These are phyloP conservation scores for Exephanes ischioxanthus DNA, from an alignment of 2,888 invertebrate genomes.

Conservation along the genomic window DNA sequence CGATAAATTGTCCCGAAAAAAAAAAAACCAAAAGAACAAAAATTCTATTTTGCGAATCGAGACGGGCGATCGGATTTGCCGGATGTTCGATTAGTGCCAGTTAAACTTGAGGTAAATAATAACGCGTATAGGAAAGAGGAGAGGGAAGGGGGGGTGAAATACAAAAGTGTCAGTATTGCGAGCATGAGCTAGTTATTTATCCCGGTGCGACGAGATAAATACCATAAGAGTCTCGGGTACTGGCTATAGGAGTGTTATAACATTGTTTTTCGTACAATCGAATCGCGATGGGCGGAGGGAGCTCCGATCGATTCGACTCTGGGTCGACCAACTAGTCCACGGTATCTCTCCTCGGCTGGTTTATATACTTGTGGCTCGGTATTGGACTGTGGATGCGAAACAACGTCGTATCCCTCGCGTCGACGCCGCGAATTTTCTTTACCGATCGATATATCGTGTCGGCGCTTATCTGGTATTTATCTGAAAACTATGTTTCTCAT, in stretches of 20 bases:
- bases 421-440: background rate
- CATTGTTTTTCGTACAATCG: constrained; percentile 8
- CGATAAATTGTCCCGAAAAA: too few species aligned
- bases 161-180: background rate
- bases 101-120: background rate
- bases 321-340: constrained; percentile 12
- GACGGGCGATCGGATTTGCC: background rate
- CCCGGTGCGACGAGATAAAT: background rate
- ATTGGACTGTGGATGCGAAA: background rate
- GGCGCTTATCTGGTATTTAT: background rate
- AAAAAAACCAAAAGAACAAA: background rate
- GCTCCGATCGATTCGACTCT: constrained; percentile 10
- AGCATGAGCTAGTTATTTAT: background rate
- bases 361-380: constrained; percentile 1
- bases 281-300: background rate
- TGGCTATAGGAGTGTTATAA: background rate
- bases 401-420: background rate
- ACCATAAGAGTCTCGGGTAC: background rate
- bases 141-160: background rate
- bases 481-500: background rate
- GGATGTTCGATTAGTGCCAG: background rate
- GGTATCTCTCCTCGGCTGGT: background rate
- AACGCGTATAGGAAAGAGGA: background rate
- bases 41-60: background rate
- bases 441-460: background rate